Evolutionary conservation across 1,140 invertebrate species (phyloP).

Genomic region (Pogonomyrmex californicus): DNA sequence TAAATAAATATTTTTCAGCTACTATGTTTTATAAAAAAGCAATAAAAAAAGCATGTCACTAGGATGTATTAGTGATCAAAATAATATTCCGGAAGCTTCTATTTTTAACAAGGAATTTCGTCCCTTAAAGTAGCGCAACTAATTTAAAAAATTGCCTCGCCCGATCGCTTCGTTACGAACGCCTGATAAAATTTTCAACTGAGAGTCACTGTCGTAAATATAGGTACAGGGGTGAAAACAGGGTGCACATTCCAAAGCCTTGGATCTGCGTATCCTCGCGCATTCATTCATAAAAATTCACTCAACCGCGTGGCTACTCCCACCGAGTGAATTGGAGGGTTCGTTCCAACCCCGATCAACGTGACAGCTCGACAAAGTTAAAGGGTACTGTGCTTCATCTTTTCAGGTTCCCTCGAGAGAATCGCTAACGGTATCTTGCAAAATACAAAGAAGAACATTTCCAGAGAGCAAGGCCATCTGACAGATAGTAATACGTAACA

Average conservation of each 20-base stretch:
- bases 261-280: slow-evolving; percentile 76
- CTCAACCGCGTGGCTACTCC: slow-evolving; percentile 75
- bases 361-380: slow-evolving; percentile 75
- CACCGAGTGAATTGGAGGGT: slow-evolving; percentile 76
- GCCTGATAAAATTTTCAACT: slow-evolving; percentile 71
- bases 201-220: slow-evolving; percentile 76
- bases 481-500: not conserved
- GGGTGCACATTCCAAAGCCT: slow-evolving; percentile 76
- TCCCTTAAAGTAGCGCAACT: slow-evolving; percentile 38
- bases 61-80: slow-evolving; percentile 20
- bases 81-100: slow-evolving; percentile 44
- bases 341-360: slow-evolving; percentile 73
- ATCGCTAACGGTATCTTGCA: slow-evolving; percentile 57
- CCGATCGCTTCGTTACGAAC: slow-evolving; percentile 18
- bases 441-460: slow-evolving; percentile 66
- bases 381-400: slow-evolving; percentile 72
- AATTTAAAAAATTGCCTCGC: slow-evolving; percentile 55
- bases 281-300: slow-evolving; percentile 80
- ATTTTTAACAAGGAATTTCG: slow-evolving; percentile 36
- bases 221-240: slow-evolving; percentile 75
- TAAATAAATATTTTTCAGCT: not conserved
- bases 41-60: slow-evolving; percentile 19
- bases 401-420: slow-evolving; percentile 57
- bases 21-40: not conserved
- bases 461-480: not conserved